Evolutionary conservation across 2,113 vertebrate genomes (phyloP), one percentile per base, ranked within the genome.

Genomic region (Centropus unirufus): DNA sequence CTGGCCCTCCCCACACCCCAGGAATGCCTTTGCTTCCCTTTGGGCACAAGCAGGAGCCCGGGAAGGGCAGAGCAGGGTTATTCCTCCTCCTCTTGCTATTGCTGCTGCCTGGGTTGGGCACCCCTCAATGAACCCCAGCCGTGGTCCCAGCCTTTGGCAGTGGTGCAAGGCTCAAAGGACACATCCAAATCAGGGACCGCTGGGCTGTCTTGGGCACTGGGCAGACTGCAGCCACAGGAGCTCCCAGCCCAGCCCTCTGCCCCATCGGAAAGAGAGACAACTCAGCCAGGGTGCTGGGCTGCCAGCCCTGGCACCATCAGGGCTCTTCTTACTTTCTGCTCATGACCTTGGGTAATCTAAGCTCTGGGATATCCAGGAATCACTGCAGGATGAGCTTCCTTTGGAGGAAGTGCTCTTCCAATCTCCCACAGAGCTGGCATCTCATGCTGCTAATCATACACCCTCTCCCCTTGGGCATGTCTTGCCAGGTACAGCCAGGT

Each of bases 111-210:
- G 62, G 11, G 6, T 12, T 21, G 70, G 26, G 62, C 12, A 23
- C 29, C 8, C 11, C 54, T 69, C 23, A 11, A 2, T 5, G 19
- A 49, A 80, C 17, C 57, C 23, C 57, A 51, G 69, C 54, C 13
- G 0, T 2, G 57, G 40, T 66, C 61, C n/a, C 91, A 80, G 86
- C 49, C 68, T 29, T 1, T 1, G 63, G 39, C 54, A 51, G 59
- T 8, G 2, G 11, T 18, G 61, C 40, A 34, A 51, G 64, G 85
- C 79, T 92, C 90, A 92, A 87, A 94, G 90, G 69, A 88, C 92
- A 88, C 20, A 11, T 78, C 94, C 90, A 90, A 93, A 96, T 11
- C 2, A 2, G 76, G 85, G 82, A 24, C 42, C 70, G 87, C 94
- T 67, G 67, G 83, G 49, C 92, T 95, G 72, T 94, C 92, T 88